These are phyloP conservation scores for Sialia sialis DNA, from an alignment of 2,113 vertebrate genomes.

Conservation along the genomic window DNA sequence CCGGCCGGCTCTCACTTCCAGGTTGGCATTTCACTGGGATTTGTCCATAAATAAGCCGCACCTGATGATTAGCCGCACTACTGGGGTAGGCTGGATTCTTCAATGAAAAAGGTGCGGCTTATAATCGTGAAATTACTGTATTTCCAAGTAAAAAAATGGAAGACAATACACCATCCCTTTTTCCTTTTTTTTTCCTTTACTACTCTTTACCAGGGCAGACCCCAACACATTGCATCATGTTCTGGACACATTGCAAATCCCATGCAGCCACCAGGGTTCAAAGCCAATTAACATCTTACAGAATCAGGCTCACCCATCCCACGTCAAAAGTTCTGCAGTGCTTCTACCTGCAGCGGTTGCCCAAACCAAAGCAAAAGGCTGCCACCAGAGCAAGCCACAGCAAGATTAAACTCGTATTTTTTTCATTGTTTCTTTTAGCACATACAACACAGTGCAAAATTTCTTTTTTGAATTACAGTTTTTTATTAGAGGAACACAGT, in stretches of 20 bases:
- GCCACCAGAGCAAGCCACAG: neutral
- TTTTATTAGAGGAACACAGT: constrained; percentile 9
- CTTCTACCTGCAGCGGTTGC: neutral
- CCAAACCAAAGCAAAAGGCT: neutral
- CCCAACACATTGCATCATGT: no score
- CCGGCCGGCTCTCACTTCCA: no score
- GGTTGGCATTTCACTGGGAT: no score
- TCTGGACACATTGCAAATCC: neutral
- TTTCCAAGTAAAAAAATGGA: neutral
- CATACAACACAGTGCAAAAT: neutral
- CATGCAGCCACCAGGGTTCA: neutral
- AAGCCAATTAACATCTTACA: neutral
- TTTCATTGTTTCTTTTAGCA: neutral
- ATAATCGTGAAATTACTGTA: no score
- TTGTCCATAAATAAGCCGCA: no score
- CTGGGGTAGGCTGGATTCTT: no score
- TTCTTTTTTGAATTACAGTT: neutral
- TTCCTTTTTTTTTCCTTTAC: neutral
- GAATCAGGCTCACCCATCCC: neutral
- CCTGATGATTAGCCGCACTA: no score
- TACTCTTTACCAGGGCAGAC: neutral
- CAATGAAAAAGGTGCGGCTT: no score
- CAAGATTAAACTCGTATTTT: neutral
- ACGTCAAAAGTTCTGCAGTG: neutral
- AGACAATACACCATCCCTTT: neutral